Percentiles rank a stretch among this genome's conserved stretches.
Conservation (phyloP, 1,140 invertebrate species). For the Heliothis subflexa region DNA sequence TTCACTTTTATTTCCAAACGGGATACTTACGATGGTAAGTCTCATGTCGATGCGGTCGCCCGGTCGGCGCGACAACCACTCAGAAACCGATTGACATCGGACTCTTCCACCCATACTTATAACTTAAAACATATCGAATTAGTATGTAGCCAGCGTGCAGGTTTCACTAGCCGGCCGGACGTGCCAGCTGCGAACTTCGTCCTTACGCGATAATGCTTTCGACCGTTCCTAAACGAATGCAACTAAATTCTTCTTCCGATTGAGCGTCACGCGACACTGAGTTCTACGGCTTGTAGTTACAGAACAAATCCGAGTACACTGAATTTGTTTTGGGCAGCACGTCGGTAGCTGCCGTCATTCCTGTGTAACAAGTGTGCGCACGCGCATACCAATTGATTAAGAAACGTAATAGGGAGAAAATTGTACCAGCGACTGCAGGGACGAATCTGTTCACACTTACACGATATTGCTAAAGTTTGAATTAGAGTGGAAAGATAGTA, state of each 20-base stretch:
- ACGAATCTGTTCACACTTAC: slow-evolving; percentile 48
- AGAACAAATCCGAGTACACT: slow-evolving; percentile 49
- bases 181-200: slow-evolving; percentile 53
- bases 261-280: slow-evolving; percentile 39
- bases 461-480: too few species aligned
- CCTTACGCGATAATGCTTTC: slow-evolving; percentile 73
- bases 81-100: slow-evolving; percentile 64
- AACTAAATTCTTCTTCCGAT: slow-evolving; percentile 61
- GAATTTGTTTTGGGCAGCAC: slow-evolving; percentile 55
- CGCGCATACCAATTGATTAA: slow-evolving; percentile 75
- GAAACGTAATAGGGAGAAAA: slow-evolving; percentile 83
- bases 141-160: slow-evolving; percentile 74
- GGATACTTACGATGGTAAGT: slow-evolving; percentile 71
- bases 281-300: slow-evolving; percentile 52
- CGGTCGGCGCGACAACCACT: slow-evolving; percentile 64
- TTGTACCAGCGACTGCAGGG: slow-evolving; percentile 72
- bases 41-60: slow-evolving; percentile 74
- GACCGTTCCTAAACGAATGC: slow-evolving; percentile 66
- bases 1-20: slow-evolving; percentile 33
- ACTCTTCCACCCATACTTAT: slow-evolving; percentile 77
- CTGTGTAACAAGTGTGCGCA: slow-evolving; percentile 73
- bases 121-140: slow-evolving; percentile 74
- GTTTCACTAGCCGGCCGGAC: slow-evolving; percentile 81
- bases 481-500: too few species aligned
- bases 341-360: slow-evolving; percentile 77